Conservation (phyloP, 2,888 invertebrate species). For the Habrosyne pyritoides region DNA sequence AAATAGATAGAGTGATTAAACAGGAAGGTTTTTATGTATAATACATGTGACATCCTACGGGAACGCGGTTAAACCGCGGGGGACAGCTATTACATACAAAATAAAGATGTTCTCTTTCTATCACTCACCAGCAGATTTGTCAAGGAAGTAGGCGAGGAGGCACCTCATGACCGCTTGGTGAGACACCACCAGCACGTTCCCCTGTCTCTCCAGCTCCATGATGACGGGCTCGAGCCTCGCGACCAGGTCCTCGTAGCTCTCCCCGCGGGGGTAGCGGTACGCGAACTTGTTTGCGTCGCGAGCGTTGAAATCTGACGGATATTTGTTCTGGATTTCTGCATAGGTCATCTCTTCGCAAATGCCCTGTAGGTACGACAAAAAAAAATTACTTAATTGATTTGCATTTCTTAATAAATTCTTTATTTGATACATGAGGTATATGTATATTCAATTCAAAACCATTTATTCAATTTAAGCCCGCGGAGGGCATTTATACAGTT, state of each 20-base stretch:
- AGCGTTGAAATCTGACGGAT: conserved; percentile 97
- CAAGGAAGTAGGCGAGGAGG: conserved; percentile 98
- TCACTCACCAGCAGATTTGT: conserved; percentile 92
- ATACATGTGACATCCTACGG: no score
- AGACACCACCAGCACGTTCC: conserved; percentile 97
- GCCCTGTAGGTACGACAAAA: conserved; percentile 84
- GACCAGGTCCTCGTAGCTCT: conserved; percentile 99
- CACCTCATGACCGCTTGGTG: conserved; percentile 99
- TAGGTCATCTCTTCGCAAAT: conserved; percentile 99
- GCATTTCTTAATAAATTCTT: no score
- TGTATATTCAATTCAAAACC: no score
- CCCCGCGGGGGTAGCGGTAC: conserved; percentile 92
- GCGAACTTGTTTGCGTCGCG: conserved; percentile 99
- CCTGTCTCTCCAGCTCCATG: conserved; percentile 99
- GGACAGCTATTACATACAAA: no score
- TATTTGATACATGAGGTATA: no score
- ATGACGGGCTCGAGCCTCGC: conserved; percentile 98
- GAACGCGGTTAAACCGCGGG: no score
- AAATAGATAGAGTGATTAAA: no score
- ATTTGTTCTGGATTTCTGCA: conserved; percentile 96
- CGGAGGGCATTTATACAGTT: no score
- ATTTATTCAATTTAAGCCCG: no score
- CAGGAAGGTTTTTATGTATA: no score
- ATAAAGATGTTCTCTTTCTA: background rate
- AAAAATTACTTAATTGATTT: no score